Percentiles rank a stretch among this genome's conserved stretches.
These are phyloP conservation scores for Anneissia japonica DNA, from an alignment of 35 echinoderm and acorn worm genomes.

Conservation along the genomic window DNA sequence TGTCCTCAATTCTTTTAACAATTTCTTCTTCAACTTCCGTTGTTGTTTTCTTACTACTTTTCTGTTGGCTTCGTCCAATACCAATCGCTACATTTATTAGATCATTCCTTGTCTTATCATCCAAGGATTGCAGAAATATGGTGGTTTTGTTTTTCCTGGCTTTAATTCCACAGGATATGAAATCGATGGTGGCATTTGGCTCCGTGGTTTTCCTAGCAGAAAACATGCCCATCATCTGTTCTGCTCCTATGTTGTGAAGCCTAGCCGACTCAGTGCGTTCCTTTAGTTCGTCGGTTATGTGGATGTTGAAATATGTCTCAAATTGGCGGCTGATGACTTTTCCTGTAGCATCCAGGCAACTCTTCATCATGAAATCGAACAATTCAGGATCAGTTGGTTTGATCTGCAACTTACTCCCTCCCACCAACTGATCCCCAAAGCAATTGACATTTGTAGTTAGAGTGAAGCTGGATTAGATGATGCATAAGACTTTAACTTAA, in stretches of 20 bases:
- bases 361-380: background rate
- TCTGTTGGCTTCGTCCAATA: background rate
- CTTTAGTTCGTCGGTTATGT: background rate
- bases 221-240: background rate
- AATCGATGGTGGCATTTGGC: background rate
- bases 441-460: background rate
- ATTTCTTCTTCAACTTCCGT: background rate
- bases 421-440: background rate
- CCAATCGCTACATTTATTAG: background rate
- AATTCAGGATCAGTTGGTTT: background rate
- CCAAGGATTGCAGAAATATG: background rate
- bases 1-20: background rate
- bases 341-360: background rate
- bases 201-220: background rate
- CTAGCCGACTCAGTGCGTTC: background rate
- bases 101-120: background rate
- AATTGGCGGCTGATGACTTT: background rate
- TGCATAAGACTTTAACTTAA: too few relatives aligned
- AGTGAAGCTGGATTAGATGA: too few relatives aligned
- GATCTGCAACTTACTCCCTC: background rate
- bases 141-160: background rate
- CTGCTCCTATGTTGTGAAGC: background rate
- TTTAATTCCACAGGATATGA: background rate
- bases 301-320: background rate
- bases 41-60: background rate